Evolutionary conservation across 2,113 vertebrate genomes (phyloP).

Genomic region (Casuarius casuarius): DNA sequence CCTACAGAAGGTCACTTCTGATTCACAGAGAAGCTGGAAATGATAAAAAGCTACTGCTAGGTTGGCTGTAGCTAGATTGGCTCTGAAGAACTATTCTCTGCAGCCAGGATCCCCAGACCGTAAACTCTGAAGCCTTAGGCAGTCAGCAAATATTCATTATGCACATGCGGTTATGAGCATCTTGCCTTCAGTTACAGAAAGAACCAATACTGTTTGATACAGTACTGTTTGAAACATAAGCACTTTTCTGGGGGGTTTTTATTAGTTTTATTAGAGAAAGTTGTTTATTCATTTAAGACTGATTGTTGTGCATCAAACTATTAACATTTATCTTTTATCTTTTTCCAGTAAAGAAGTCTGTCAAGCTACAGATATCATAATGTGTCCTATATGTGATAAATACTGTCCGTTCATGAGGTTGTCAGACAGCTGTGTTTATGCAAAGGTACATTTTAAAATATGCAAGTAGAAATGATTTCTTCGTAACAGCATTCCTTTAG

Average conservation of each 20-base stretch:
- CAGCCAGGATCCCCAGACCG: background rate
- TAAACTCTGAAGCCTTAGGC: background rate
- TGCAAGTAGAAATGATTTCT: background rate
- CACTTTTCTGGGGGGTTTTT: background rate
- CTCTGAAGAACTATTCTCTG: background rate
- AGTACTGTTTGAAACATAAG: background rate
- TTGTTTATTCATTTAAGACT: background rate
- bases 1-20: background rate
- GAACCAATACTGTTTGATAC: background rate
- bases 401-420: slow-evolving; percentile 95
- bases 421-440: slow-evolving; percentile 93
- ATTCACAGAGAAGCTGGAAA: background rate
- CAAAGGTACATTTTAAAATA: slow-evolving; percentile 79
- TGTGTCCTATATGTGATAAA: slow-evolving; percentile 97
- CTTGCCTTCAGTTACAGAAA: slow-evolving; percentile 1
- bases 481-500: background rate
- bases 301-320: background rate
- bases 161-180: background rate
- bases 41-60: background rate
- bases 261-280: background rate
- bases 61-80: background rate
- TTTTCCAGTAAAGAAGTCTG: slow-evolving; percentile 96
- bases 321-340: slow-evolving; percentile 44
- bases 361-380: slow-evolving; percentile 90
- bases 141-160: background rate